Conservation (phyloP, 2,888 invertebrate species). For the Hydriomena furcata region DNA sequence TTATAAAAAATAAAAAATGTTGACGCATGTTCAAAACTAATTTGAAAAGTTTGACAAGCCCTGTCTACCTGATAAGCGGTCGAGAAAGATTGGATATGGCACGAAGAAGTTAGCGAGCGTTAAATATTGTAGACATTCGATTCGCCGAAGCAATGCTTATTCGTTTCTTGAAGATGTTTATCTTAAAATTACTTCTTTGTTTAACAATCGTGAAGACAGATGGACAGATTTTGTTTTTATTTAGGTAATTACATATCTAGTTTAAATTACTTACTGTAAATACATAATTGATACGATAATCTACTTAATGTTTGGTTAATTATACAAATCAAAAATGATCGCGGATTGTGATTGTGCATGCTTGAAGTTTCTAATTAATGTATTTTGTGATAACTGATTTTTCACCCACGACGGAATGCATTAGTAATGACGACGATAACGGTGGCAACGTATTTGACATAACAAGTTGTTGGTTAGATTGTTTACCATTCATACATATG, state of each 20-base stretch:
- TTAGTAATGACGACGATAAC: too few relatives aligned
- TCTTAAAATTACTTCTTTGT: conserved; percentile 24
- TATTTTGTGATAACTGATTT: too few relatives aligned
- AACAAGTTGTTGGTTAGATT: too few relatives aligned
- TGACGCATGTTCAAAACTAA: conserved; percentile 60
- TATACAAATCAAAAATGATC: neutral
- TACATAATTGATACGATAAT: neutral
- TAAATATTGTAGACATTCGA: conserved; percentile 60
- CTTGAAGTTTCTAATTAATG: neutral
- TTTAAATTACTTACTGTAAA: too few relatives aligned
- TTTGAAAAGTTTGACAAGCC: conserved; percentile 71
- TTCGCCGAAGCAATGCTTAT: conserved; percentile 49
- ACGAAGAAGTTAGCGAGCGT: conserved; percentile 63
- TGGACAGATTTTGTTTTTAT: neutral
- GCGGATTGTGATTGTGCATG: neutral
- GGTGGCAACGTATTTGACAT: too few relatives aligned
- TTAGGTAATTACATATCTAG: neutral
- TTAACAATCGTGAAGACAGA: conserved; percentile 8
- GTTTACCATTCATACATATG: too few relatives aligned
- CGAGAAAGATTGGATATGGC: conserved; percentile 65
- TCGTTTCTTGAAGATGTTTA: conserved; percentile 46
- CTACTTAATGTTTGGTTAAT: neutral
- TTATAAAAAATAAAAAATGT: conserved; percentile 47
- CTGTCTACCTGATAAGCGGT: conserved; percentile 70
- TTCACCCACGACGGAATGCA: too few relatives aligned